A percentile compares a stretch with the other conserved stretches of the same genome.
Evolutionary conservation across 2,113 vertebrate species (phyloP).

Genomic region (Pseudonaja textilis): DNA sequence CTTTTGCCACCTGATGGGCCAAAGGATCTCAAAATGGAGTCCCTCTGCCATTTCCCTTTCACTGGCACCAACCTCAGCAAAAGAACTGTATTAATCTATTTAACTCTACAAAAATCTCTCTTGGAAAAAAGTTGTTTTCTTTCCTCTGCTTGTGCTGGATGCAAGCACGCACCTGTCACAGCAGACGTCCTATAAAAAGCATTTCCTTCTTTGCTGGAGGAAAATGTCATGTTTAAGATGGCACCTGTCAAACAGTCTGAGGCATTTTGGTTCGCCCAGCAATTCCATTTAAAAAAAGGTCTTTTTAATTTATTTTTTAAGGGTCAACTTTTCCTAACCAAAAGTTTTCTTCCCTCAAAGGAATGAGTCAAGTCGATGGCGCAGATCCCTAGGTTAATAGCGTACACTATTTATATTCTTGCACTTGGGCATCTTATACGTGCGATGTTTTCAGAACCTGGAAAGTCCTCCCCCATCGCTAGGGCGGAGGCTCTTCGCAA

Average conservation of each 20-base stretch:
- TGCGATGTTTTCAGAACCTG: neutral
- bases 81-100: neutral
- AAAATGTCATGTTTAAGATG: neutral
- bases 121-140: neutral
- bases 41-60: neutral
- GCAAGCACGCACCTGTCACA: neutral
- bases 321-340: neutral
- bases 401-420: neutral
- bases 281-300: neutral
- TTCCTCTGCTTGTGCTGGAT: neutral
- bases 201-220: neutral
- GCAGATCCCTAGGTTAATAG: neutral
- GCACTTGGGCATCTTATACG: neutral
- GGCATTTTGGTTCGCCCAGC: neutral
- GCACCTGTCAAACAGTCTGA: neutral
- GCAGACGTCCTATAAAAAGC: neutral
- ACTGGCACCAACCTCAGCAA: too few species aligned
- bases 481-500: neutral
- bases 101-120: neutral
- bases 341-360: neutral
- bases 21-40: neutral
- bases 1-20: neutral
- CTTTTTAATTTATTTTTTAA: neutral
- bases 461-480: neutral
- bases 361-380: neutral